phyloP scores from a whole-genome alignment of 2,888 invertebrate species.

The Erebia palarica region DNA sequence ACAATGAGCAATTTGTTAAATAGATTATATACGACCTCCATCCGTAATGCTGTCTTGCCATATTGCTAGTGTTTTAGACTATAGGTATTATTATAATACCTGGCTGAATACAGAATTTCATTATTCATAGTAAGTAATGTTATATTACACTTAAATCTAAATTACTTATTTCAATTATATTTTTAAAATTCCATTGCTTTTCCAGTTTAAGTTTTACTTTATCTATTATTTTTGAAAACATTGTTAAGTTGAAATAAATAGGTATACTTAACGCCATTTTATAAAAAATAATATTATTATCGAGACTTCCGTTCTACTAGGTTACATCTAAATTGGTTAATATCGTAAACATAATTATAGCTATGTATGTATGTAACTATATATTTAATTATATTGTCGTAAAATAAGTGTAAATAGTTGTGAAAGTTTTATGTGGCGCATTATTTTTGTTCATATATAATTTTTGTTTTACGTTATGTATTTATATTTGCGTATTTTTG shows the following conservation, averaged over 20 bases:
- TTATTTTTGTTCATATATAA: slow-evolving; percentile 68
- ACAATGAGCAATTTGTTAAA: slow-evolving; percentile 81
- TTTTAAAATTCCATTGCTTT: neutral
- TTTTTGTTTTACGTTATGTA: slow-evolving; percentile 74
- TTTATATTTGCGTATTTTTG: slow-evolving; percentile 66
- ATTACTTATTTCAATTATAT: neutral
- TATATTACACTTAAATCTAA: slow-evolving; percentile 16
- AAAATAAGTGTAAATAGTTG: slow-evolving; percentile 78
- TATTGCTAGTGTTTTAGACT: slow-evolving; percentile 75
- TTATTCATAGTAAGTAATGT: slow-evolving; percentile 26
- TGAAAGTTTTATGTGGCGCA: slow-evolving; percentile 80
- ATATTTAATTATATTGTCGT: slow-evolving; percentile 75
- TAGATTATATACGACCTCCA: slow-evolving; percentile 79
- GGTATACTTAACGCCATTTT: slow-evolving; percentile 37
- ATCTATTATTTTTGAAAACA: neutral
- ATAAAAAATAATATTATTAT: slow-evolving; percentile 43
- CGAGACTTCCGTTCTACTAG: slow-evolving; percentile 69
- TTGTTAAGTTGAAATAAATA: slow-evolving; percentile 34
- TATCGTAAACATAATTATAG: slow-evolving; percentile 70
- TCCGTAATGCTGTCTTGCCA: slow-evolving; percentile 80
- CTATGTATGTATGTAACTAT: slow-evolving; percentile 78
- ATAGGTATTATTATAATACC: slow-evolving; percentile 64
- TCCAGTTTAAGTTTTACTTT: slow-evolving; percentile 3
- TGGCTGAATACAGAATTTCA: slow-evolving; percentile 40
- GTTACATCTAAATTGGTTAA: slow-evolving; percentile 64